phyloP scores from a whole-genome alignment of 2,888 invertebrate genomes.

The Megalurothrips usitatus region DNA sequence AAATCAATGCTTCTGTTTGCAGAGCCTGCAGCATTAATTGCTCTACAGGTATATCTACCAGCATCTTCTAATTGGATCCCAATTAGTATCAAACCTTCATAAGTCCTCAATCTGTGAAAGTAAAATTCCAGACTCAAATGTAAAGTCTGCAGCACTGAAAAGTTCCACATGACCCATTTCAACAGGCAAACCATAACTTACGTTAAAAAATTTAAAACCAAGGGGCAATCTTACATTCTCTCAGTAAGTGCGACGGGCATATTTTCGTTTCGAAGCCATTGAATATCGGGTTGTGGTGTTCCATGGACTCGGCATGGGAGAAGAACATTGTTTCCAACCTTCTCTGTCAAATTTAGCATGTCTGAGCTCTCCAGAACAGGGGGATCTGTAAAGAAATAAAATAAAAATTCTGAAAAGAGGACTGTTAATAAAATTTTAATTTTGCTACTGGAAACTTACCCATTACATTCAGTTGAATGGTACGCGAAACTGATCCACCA shows the following conservation, averaged over 20 bases:
- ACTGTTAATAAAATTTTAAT: not conserved
- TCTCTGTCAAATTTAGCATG: not conserved
- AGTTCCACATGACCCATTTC: not conserved
- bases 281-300: conserved; percentile 42
- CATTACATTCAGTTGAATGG: conserved; percentile 48
- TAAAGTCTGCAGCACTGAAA: not conserved
- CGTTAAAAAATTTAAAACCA: conserved; percentile 25
- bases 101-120: conserved; percentile 30
- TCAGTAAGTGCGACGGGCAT: conserved; percentile 3
- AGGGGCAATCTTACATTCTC: conserved; percentile 20
- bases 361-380: conserved; percentile 44
- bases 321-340: conserved; percentile 17
- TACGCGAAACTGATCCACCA: conserved; percentile 49
- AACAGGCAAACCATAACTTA: not conserved
- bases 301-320: conserved; percentile 28
- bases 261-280: conserved; percentile 50
- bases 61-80: conserved; percentile 50
- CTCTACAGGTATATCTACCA: conserved; percentile 56
- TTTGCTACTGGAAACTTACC: conserved; percentile 38
- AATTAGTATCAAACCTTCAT: conserved; percentile 44
- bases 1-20: conserved; percentile 47
- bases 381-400: conserved; percentile 44
- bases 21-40: conserved; percentile 55
- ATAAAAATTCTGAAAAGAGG: conserved; percentile 27
- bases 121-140: not conserved